phyloP scores from a whole-genome alignment of 2,888 invertebrate species.

The Polylopha cassiicola region DNA sequence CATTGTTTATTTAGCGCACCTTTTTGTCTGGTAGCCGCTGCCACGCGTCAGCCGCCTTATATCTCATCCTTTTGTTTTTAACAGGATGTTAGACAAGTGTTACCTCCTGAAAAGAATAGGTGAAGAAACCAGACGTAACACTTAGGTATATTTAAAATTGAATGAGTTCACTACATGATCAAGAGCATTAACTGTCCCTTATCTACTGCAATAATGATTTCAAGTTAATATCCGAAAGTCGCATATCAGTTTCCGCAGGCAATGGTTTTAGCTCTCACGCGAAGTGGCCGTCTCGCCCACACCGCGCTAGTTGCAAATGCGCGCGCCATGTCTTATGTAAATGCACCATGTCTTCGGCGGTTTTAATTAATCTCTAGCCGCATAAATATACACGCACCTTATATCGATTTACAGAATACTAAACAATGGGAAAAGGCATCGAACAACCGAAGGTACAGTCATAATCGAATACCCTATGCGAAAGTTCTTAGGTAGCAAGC shows the following conservation, averaged over 20 bases:
- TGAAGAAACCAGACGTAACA: no score
- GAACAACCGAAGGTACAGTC: background rate
- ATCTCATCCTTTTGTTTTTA: conserved; percentile 24
- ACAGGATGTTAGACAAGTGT: conserved; percentile 24
- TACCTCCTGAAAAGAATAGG: background rate
- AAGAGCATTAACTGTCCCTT: no score
- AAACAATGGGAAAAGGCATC: conserved; percentile 41
- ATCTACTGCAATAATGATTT: conserved; percentile 35
- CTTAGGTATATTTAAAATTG: no score
- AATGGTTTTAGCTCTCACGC: conserved; percentile 34
- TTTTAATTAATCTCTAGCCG: conserved; percentile 73
- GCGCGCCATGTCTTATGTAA: conserved; percentile 75
- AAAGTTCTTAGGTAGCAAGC: no score
- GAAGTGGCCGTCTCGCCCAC: conserved; percentile 55
- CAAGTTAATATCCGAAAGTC: conserved; percentile 41
- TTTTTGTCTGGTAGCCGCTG: conserved; percentile 57
- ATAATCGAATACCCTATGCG: no score
- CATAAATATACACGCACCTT: conserved; percentile 63
- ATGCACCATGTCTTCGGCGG: conserved; percentile 67
- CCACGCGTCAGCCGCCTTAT: conserved; percentile 23
- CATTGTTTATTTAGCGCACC: conserved; percentile 64
- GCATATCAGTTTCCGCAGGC: conserved; percentile 33
- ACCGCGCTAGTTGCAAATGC: conserved; percentile 63
- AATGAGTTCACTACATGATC: no score
- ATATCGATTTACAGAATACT: conserved; percentile 58